A percentile compares a stretch with the other conserved stretches of the same genome.
These are phyloP conservation scores for Drosophila macrospina DNA, from an alignment of 2,888 invertebrate species.

Conservation along the genomic window DNA sequence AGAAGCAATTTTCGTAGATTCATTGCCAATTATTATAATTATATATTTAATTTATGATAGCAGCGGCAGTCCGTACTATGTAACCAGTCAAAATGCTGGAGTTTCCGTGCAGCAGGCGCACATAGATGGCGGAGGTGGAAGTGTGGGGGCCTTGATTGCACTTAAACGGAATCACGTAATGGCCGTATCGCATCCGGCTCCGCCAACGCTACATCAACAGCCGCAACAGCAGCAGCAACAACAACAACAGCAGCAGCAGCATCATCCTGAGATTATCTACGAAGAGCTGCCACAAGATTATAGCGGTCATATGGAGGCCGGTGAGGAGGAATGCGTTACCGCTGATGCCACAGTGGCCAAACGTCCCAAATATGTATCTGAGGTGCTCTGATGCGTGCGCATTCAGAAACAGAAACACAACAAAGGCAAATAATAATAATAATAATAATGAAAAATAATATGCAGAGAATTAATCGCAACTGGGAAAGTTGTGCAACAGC, in stretches of 20 bases:
- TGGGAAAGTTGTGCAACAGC: constrained; percentile 13
- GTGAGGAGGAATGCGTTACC: constrained; percentile 83
- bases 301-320: constrained; percentile 82
- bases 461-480: constrained; percentile 16
- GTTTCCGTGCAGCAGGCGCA: constrained; percentile 65
- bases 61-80: constrained; percentile 83
- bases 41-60: constrained; percentile 39
- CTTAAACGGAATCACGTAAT: constrained; percentile 84
- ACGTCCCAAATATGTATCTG: constrained; percentile 84
- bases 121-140: constrained; percentile 54
- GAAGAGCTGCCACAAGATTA: constrained; percentile 84
- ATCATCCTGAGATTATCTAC: constrained; percentile 82
- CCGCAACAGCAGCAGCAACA: constrained; percentile 72
- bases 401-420: constrained; percentile 68
- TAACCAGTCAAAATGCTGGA: constrained; percentile 81
- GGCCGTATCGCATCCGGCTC: constrained; percentile 72
- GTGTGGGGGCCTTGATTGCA: constrained; percentile 82
- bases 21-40: neutral
- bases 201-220: constrained; percentile 67
- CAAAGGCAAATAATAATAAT: constrained; percentile 62
- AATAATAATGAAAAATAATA: constrained; percentile 18
- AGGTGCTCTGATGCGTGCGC: constrained; percentile 84
- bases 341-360: constrained; percentile 72
- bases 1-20: no score
- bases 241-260: constrained; percentile 62